Evolutionary conservation across 2,888 invertebrate genomes (phyloP).

Genomic region (Leucoptera coffeella): DNA sequence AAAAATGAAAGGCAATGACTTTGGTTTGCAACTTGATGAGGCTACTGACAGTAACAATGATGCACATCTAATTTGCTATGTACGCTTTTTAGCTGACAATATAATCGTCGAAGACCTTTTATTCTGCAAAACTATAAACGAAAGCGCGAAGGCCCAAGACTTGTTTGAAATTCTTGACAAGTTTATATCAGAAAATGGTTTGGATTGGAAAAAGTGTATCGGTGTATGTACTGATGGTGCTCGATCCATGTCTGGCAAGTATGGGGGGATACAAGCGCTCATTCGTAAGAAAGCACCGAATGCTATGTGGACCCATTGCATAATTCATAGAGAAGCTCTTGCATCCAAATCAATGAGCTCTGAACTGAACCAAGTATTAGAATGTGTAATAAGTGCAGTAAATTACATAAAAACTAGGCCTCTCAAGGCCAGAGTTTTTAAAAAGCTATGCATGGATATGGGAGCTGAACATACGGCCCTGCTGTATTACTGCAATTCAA

Average conservation of each 20-base stretch:
- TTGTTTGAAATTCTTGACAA: background rate
- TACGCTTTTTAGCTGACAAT: background rate
- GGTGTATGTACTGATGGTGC: slow-evolving; percentile 7
- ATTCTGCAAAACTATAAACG: background rate
- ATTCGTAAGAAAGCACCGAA: too few species aligned
- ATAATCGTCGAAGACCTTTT: background rate
- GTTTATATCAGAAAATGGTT: background rate
- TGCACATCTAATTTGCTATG: background rate
- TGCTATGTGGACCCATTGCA: too few species aligned
- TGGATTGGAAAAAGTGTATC: background rate
- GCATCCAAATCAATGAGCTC: too few species aligned
- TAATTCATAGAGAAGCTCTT: too few species aligned
- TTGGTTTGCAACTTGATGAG: slow-evolving; percentile 3
- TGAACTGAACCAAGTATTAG: too few species aligned
- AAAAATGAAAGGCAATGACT: slow-evolving; percentile 5
- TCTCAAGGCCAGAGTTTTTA: too few species aligned
- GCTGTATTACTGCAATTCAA: background rate
- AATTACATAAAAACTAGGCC: too few species aligned
- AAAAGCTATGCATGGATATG: too few species aligned
- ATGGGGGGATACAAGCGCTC: slow-evolving; percentile 5
- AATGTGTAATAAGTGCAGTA: too few species aligned
- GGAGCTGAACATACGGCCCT: background rate
- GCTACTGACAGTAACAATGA: background rate
- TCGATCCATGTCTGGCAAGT: slow-evolving; percentile 8
- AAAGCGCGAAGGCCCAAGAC: background rate